Evolutionary conservation across 2,797 vertebrate genomes (phyloP).

Genomic region (Perdix hodgsoniae): DNA sequence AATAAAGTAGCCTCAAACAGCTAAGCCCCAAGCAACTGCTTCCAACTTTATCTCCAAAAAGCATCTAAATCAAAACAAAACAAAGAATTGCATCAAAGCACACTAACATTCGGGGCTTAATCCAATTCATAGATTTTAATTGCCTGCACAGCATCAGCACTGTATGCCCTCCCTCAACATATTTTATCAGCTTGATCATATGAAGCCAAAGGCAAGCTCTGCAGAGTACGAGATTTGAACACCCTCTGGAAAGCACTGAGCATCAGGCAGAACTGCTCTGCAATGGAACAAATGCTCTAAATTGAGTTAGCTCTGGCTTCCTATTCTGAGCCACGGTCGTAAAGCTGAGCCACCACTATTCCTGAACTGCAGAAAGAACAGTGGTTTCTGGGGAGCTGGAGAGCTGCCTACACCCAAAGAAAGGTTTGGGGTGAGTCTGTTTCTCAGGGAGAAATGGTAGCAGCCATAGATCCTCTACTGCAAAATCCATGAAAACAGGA

Average conservation of each 20-base stretch:
- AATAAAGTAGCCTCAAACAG: not conserved
- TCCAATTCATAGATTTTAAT: slow-evolving; percentile 29
- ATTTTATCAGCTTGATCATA: not conserved
- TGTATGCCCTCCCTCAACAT: not conserved
- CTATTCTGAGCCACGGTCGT: not conserved
- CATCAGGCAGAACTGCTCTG: not conserved
- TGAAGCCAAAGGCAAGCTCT: not conserved
- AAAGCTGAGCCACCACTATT: not conserved
- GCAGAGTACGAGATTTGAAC: not conserved
- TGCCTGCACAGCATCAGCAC: not conserved
- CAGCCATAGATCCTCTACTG: not conserved
- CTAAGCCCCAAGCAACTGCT: slow-evolving; percentile 17
- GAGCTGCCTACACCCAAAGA: not conserved
- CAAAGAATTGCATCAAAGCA: not conserved
- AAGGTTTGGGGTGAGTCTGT: not conserved
- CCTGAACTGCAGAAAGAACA: not conserved
- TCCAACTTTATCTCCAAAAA: slow-evolving; percentile 17
- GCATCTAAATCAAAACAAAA: not conserved
- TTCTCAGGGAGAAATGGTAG: not conserved
- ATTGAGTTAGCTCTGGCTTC: not conserved
- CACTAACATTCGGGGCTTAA: not conserved
- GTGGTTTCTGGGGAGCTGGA: not conserved
- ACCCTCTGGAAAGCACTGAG: not conserved
- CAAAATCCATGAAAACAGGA: slow-evolving; percentile 15
- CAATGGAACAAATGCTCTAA: not conserved